Evolutionary conservation across 1,140 invertebrate genomes (phyloP).

Genomic region (Zophobas atratus): DNA sequence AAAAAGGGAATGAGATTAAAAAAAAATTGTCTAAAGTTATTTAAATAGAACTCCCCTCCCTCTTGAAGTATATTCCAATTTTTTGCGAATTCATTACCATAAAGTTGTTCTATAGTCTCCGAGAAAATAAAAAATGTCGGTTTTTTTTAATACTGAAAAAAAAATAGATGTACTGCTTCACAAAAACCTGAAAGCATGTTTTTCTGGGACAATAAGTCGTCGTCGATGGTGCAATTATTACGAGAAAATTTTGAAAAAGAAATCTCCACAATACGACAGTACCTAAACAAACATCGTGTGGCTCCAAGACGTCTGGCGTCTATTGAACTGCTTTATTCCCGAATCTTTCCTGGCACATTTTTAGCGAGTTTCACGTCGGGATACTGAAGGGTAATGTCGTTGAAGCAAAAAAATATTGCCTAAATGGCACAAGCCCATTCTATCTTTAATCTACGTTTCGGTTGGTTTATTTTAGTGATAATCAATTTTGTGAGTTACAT

Average conservation of each 20-base stretch:
- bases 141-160: too few species aligned
- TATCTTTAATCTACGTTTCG: constrained; percentile 20
- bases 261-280: background rate
- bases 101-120: too few species aligned
- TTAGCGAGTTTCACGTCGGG: background rate
- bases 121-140: too few species aligned
- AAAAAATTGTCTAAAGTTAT: too few species aligned
- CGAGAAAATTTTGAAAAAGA: background rate
- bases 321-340: constrained; percentile 20
- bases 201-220: too few species aligned
- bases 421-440: constrained; percentile 6
- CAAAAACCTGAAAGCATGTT: background rate
- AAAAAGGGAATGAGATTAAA: too few species aligned
- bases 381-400: background rate
- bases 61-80: too few species aligned
- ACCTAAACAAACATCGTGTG: constrained; percentile 24
- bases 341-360: constrained; percentile 9
- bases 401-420: background rate
- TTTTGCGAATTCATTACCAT: too few species aligned
- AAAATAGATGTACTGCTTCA: background rate
- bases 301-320: constrained; percentile 52
- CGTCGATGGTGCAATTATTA: too few species aligned
- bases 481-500: constrained; percentile 55
- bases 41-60: too few species aligned
- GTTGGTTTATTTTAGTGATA: constrained; percentile 55